Conservation (phyloP, 1,140 invertebrate species). For the Drosophila tani region DNA sequence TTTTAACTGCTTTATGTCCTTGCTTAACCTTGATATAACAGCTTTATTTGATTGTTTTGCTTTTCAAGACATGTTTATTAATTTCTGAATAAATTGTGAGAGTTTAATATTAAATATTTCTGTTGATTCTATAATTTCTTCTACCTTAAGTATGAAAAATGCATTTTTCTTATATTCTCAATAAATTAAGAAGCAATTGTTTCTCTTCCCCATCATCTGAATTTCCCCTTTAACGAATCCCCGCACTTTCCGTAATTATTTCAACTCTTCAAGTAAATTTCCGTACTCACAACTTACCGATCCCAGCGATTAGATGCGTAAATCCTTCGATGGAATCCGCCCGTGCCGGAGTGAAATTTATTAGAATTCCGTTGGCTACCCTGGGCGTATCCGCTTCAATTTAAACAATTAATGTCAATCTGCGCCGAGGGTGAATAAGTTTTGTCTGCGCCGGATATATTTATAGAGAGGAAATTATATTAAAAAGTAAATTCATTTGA, state of each 20-base stretch:
- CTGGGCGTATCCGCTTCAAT: slow-evolving; percentile 50
- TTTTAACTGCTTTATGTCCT: no score
- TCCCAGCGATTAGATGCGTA: slow-evolving; percentile 18
- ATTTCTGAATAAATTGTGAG: no score
- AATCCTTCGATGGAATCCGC: slow-evolving; percentile 26
- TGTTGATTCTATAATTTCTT: no score
- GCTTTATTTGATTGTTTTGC: no score
- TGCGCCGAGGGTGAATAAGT: slow-evolving; percentile 57
- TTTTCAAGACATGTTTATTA: no score
- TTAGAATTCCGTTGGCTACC: slow-evolving; percentile 17
- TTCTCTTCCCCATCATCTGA: no score
- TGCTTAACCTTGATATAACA: no score
- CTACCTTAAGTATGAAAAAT: no score
- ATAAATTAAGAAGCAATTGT: not conserved
- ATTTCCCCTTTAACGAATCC: slow-evolving; percentile 8
- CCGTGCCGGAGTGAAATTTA: slow-evolving; percentile 21
- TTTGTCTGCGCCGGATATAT: slow-evolving; percentile 31
- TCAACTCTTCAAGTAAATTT: slow-evolving; percentile 27
- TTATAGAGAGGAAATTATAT: slow-evolving; percentile 47
- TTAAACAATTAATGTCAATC: slow-evolving; percentile 81
- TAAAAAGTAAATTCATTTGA: slow-evolving; percentile 62
- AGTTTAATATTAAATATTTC: no score
- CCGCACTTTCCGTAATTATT: slow-evolving; percentile 5
- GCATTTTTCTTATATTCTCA: not conserved
- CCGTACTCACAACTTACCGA: slow-evolving; percentile 2